phyloP scores from a whole-genome alignment of 2,797 vertebrate species.

The Adelosebastes latens region DNA sequence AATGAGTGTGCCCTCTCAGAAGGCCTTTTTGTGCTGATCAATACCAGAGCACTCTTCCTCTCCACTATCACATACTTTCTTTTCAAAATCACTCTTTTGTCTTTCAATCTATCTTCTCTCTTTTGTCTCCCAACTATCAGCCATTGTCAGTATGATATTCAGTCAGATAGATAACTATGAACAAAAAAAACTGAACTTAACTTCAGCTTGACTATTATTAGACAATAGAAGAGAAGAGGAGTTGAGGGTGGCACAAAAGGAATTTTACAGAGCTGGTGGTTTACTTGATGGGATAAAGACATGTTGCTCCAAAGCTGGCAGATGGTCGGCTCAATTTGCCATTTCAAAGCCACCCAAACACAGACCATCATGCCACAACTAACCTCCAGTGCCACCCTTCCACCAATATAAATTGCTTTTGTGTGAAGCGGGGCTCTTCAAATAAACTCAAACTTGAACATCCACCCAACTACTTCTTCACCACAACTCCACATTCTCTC shows the following conservation, averaged over 20 bases:
- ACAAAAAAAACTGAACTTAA: background rate
- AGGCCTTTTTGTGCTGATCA: slow-evolving; percentile 49
- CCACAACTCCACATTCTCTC: background rate
- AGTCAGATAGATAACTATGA: background rate
- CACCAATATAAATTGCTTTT: slow-evolving; percentile 1
- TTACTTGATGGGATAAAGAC: slow-evolving; percentile 10
- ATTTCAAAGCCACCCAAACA: slow-evolving; percentile 3
- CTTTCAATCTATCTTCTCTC: background rate
- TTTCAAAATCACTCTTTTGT: background rate
- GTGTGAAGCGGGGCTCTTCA: background rate
- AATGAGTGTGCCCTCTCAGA: slow-evolving; percentile 48
- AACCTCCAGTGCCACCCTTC: slow-evolving; percentile 5
- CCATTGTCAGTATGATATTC: slow-evolving; percentile 1
- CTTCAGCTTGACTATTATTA: background rate
- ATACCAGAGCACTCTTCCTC: slow-evolving; percentile 27
- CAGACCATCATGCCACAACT: background rate
- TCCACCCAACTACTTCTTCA: background rate
- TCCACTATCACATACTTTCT: background rate
- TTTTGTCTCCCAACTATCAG: background rate
- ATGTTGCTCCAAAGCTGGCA: background rate
- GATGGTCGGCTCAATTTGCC: background rate
- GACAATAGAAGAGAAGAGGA: background rate
- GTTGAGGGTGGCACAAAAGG: background rate
- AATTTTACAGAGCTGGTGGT: background rate
- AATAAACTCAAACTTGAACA: background rate